A percentile compares a stretch with the other conserved stretches of the same genome.
Conservation (phyloP, 2,888 invertebrate genomes). For the Idaea dimidiata region DNA sequence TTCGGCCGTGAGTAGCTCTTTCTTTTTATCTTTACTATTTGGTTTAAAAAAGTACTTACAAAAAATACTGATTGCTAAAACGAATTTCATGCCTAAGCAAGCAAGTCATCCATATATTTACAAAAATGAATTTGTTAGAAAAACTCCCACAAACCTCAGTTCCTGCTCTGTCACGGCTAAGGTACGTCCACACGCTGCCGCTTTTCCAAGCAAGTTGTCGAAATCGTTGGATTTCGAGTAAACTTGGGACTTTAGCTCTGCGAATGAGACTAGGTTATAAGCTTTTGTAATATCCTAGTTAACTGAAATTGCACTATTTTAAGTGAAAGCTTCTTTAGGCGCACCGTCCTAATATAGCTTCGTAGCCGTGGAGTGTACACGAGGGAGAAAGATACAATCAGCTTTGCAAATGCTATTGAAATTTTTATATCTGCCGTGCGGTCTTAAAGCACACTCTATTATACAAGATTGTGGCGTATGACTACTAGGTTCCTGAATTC, state of each 20-base stretch:
- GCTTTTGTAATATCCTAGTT: constrained; percentile 4
- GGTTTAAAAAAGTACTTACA: too few relatives aligned
- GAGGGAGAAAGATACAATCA: too few relatives aligned
- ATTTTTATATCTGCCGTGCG: too few relatives aligned
- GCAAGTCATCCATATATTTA: constrained; percentile 10
- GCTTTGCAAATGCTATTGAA: too few relatives aligned
- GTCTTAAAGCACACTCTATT: too few relatives aligned
- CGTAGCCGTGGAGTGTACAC: too few relatives aligned
- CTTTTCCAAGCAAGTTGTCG: constrained; percentile 54
- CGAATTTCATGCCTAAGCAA: constrained; percentile 4
- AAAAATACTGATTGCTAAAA: neutral
- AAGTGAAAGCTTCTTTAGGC: too few relatives aligned
- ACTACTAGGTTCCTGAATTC: too few relatives aligned
- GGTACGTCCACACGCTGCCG: constrained; percentile 67
- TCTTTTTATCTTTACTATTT: too few relatives aligned
- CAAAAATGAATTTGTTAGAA: neutral
- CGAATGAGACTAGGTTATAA: constrained; percentile 19
- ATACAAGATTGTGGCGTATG: too few relatives aligned
- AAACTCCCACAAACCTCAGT: constrained; percentile 52
- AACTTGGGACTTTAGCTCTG: constrained; percentile 66
- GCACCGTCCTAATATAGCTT: too few relatives aligned
- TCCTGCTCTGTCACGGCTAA: constrained; percentile 72
- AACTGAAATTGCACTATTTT: neutral
- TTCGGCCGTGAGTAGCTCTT: too few relatives aligned
- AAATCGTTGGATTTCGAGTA: constrained; percentile 57